phyloP scores from a whole-genome alignment of 2,113 vertebrate genomes.

The Corydoras maculifer region DNA sequence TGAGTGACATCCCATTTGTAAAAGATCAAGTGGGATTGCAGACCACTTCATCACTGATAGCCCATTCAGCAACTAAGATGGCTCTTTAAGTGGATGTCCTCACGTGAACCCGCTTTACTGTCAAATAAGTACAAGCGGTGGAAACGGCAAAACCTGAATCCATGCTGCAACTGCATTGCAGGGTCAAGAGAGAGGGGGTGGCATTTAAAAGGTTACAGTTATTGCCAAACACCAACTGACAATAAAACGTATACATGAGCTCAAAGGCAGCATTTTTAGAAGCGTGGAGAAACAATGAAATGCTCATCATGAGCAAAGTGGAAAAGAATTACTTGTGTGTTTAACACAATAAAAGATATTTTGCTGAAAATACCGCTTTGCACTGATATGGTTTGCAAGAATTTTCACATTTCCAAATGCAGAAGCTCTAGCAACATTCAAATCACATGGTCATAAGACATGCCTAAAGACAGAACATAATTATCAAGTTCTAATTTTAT shows the following conservation, averaged over 20 bases:
- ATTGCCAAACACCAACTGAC: constrained; percentile 21
- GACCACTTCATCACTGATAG: constrained; percentile 19
- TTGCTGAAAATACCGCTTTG: not conserved
- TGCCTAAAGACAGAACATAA: not conserved
- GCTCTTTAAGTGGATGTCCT: constrained; percentile 12
- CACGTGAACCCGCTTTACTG: constrained; percentile 2
- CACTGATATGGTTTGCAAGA: not conserved
- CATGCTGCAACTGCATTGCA: not conserved
- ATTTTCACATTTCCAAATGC: not conserved
- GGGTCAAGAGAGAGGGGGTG: constrained; percentile 20
- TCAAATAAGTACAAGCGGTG: constrained; percentile 2
- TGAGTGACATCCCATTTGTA: constrained; percentile 8
- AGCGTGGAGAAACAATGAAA: not conserved
- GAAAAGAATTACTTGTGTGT: not conserved
- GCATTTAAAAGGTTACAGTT: constrained; percentile 4
- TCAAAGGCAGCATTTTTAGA: not conserved
- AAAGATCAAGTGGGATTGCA: constrained; percentile 20
- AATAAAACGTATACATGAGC: constrained; percentile 8
- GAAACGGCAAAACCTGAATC: not conserved
- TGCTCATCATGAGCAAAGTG: not conserved
- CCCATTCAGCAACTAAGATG: constrained; percentile 7
- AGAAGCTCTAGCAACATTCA: not conserved
- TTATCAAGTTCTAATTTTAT: no score
- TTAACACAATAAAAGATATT: constrained; percentile 1
- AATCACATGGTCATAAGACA: not conserved